A percentile compares a stretch with the other conserved stretches of the same genome.
Evolutionary conservation across 2,113 vertebrate species (phyloP).

Genomic region (Ailurus styani): DNA sequence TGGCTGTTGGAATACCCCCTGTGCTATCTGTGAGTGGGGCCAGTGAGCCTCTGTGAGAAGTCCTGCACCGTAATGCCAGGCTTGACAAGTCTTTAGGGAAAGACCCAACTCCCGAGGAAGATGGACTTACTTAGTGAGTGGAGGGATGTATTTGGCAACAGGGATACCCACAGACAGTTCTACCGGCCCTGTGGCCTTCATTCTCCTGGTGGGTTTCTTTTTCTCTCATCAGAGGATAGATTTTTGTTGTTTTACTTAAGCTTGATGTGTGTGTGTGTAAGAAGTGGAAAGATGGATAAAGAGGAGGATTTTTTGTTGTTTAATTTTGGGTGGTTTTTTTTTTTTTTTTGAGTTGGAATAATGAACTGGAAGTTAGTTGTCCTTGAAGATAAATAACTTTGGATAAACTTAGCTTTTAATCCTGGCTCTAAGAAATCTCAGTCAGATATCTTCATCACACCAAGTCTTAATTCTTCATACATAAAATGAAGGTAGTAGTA

Average conservation of each 20-base stretch:
- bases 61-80: neutral
- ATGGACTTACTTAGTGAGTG: neutral
- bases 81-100: neutral
- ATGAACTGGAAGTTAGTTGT: neutral
- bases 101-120: neutral
- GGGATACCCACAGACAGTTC: neutral
- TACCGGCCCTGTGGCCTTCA: neutral
- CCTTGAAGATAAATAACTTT: slow-evolving; percentile 1
- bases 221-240: neutral
- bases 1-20: neutral
- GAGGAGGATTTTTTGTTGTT: neutral
- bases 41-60: neutral
- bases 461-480: neutral
- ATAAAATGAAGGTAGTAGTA: neutral
- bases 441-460: neutral
- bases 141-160: neutral
- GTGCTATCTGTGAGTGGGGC: neutral
- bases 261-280: neutral
- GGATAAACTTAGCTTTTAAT: slow-evolving; percentile 9
- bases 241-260: neutral
- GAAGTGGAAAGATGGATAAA: neutral
- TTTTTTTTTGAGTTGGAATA: neutral
- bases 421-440: neutral
- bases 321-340: neutral
- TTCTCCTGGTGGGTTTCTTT: neutral